A percentile compares a stretch with the other conserved stretches of the same genome.
phyloP scores from a whole-genome alignment of 2,888 invertebrate species.

The Drosophila villosipedis region DNA sequence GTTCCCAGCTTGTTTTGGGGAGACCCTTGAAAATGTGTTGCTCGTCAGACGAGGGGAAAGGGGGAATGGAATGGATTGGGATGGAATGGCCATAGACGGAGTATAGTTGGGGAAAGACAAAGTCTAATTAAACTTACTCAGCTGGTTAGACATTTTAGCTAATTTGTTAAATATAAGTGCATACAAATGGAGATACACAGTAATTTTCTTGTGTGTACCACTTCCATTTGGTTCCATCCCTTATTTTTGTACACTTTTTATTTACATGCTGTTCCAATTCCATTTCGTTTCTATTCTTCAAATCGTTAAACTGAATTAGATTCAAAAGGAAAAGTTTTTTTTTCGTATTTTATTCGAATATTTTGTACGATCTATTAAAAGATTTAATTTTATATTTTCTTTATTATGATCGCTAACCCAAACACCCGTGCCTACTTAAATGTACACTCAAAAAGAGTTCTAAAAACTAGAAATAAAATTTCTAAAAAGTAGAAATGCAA shows the following conservation, averaged over 20 bases:
- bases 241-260: neutral
- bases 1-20: constrained; percentile 63
- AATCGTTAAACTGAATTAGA: neutral
- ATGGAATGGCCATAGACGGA: neutral
- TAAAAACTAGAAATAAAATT: too few relatives aligned
- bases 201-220: neutral
- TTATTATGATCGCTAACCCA: neutral
- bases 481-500: too few relatives aligned
- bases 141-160: neutral
- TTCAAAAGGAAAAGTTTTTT: neutral
- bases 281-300: neutral
- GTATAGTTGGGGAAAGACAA: neutral
- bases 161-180: neutral
- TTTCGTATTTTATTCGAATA: neutral
- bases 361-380: neutral
- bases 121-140: neutral
- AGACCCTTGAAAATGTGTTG: constrained; percentile 17
- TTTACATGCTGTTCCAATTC: neutral
- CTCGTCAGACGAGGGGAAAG: neutral
- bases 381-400: neutral
- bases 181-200: neutral
- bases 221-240: neutral
- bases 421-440: neutral
- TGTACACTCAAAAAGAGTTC: neutral
- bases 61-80: neutral